phyloP scores from a whole-genome alignment of 1,140 invertebrate species.

The Tachypleus tridentatus region DNA sequence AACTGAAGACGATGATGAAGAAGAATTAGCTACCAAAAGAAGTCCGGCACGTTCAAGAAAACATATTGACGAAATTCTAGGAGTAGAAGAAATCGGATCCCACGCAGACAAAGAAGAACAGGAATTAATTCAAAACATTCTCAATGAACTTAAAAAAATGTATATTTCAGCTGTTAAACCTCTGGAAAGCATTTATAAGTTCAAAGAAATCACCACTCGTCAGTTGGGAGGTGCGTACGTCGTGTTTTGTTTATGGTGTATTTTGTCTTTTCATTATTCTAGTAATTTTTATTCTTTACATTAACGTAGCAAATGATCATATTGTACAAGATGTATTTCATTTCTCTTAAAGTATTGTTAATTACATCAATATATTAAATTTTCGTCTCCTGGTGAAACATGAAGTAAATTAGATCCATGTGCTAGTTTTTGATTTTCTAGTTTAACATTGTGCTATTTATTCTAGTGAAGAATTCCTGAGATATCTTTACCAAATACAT shows the following conservation, averaged over 20 bases:
- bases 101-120: slow-evolving; percentile 38
- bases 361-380: too few relatives aligned
- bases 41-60: slow-evolving; percentile 39
- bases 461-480: too few relatives aligned
- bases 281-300: not conserved
- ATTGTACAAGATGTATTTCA: not conserved
- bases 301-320: not conserved
- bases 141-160: slow-evolving; percentile 72
- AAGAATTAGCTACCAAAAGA: not conserved
- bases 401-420: too few relatives aligned
- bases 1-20: slow-evolving; percentile 15
- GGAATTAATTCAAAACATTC: slow-evolving; percentile 57
- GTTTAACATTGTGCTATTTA: too few relatives aligned
- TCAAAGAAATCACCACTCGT: slow-evolving; percentile 78
- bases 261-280: not conserved
- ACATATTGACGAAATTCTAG: slow-evolving; percentile 65
- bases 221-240: slow-evolving; percentile 12
- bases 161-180: slow-evolving; percentile 82
- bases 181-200: slow-evolving; percentile 78
- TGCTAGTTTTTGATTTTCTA: too few relatives aligned
- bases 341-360: not conserved
- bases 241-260: not conserved
- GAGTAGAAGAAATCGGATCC: slow-evolving; percentile 51
- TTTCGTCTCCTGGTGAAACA: too few relatives aligned
- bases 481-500: too few relatives aligned